phyloP scores from a whole-genome alignment of 2,888 invertebrate genomes.

The Rapana venosa region DNA sequence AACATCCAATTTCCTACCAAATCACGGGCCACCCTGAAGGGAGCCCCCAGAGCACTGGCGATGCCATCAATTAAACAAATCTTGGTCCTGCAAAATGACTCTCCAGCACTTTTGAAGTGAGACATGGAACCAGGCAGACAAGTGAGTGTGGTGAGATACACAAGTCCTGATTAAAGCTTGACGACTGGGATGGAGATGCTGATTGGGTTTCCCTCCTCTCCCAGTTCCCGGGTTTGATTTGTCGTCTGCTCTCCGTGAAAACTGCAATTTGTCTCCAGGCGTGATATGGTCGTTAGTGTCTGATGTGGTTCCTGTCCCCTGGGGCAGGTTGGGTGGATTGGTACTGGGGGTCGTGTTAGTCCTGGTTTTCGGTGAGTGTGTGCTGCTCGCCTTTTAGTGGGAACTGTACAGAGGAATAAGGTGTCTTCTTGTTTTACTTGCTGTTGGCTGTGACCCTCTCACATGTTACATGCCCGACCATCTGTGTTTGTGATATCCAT shows the following conservation, averaged over 20 bases:
- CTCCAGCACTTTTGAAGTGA: background rate
- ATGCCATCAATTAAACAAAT: background rate
- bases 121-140: background rate
- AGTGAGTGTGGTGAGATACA: background rate
- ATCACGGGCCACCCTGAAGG: background rate
- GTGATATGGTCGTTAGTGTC: conserved; percentile 18
- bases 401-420: too few species aligned
- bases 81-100: background rate
- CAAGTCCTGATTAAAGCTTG: conserved; percentile 8
- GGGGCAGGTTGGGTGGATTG: too few species aligned
- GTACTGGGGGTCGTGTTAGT: too few species aligned
- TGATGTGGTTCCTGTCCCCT: background rate
- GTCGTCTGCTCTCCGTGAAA: background rate
- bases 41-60: background rate
- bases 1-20: background rate
- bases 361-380: too few species aligned
- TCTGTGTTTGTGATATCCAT: too few species aligned
- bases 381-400: too few species aligned
- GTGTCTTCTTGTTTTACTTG: too few species aligned
- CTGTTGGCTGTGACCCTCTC: too few species aligned
- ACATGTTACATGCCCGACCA: too few species aligned
- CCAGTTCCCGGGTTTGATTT: background rate
- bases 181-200: background rate
- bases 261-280: conserved; percentile 2
- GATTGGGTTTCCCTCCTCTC: background rate